Evolutionary conservation across 2,113 vertebrate genomes (phyloP), one percentile per base, ranked within the genome.

Genomic region (Danionella cerebrum): DNA sequence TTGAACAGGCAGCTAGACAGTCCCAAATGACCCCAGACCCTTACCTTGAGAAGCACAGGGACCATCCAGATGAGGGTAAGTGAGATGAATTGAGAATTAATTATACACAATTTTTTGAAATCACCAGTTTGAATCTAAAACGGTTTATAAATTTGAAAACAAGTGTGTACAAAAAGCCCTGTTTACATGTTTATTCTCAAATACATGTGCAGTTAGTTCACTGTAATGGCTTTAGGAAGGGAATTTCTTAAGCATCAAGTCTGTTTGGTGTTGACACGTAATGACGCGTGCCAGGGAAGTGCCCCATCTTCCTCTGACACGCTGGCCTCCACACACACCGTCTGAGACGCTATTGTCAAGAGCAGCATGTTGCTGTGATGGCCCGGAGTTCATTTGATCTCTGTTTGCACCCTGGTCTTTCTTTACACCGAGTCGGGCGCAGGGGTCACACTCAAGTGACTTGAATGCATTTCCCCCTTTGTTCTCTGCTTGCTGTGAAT

Each of bases 1-100:
- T 73, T 54, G 64, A 3, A 76, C 72, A 97, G 95, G 91, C 90
- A 88, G 87, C 83, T 82, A 92, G 95, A 87, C 92, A 91, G 87
- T 88, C 86, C 73, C 94, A 91, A 81, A 85, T 90, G 76, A 79
- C 82, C 5, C 93, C 90, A 84, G 96, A 97, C 77, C 84, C 91
- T 57, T 98, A 96, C 84, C 96, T 97, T 24, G 94, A 98, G 85
- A 97, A 98, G 86, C 88, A 91, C 91, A 91, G 94, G 91, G 92
- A 96, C 27, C 94, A 93, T 80, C 66, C 82, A 0, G 95, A 98
- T 18, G 94, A 97, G 67, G 94, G 96, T 98, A 88, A 96, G 87
- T 83, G 70, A 75, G 60, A 35, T 29, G 16, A 19, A 24, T 35
- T 51, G 5, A 11, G 22, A 1, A 25, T 22, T 51, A 33, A 24